A percentile compares a stretch with the other conserved stretches of the same genome.
These are phyloP conservation scores for Plebejus argus DNA, from an alignment of 2,888 invertebrate genomes.

Conservation along the genomic window DNA sequence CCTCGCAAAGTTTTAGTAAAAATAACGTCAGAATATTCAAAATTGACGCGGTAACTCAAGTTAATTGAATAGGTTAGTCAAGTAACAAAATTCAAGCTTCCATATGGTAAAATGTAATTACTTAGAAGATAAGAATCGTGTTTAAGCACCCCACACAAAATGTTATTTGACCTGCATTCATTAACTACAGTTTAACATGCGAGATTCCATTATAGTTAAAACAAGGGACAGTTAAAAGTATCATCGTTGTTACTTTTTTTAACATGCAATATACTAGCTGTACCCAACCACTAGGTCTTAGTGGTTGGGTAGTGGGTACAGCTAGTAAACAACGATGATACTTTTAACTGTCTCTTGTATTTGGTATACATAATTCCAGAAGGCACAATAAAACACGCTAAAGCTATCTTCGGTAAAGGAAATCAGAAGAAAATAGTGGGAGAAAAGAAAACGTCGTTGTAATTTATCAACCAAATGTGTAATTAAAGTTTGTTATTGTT, in stretches of 20 bases:
- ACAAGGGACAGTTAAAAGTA: not conserved
- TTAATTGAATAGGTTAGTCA: not conserved
- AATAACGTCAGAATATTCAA: not conserved
- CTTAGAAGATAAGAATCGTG: constrained; percentile 1
- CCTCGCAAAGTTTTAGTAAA: not conserved
- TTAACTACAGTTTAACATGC: not conserved
- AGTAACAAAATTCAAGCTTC: not conserved
- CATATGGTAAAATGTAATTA: constrained; percentile 20
- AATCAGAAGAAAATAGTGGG: too few species aligned
- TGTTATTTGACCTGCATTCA: constrained; percentile 19
- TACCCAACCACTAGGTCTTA: too few species aligned
- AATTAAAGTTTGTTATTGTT: too few species aligned
- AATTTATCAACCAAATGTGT: too few species aligned
- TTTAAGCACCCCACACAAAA: not conserved
- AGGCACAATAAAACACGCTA: too few species aligned
- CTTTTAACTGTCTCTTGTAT: too few species aligned
- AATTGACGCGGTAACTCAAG: not conserved
- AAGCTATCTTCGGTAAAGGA: too few species aligned
- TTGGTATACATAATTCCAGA: too few species aligned
- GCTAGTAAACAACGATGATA: too few species aligned
- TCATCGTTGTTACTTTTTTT: not conserved
- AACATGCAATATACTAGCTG: too few species aligned
- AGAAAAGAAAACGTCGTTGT: too few species aligned
- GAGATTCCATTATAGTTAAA: not conserved
- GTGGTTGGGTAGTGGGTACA: too few species aligned